Evolutionary conservation across 1,140 invertebrate genomes (phyloP), one percentile per base, ranked within the genome.

Genomic region (Aradophagus sp.): DNA sequence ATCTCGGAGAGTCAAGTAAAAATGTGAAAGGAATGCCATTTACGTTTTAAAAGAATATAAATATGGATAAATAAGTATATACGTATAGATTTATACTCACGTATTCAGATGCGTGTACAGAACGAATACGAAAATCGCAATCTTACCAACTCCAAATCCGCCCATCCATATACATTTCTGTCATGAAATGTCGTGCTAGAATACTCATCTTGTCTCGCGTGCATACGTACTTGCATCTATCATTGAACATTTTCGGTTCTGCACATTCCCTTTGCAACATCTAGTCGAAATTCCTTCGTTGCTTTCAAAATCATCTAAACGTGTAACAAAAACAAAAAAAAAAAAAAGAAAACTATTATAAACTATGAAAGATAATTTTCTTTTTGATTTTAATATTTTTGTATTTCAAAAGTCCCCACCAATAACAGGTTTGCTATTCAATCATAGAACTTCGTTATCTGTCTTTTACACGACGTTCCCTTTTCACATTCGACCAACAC

Each of bases 241-340:
- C 55, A 58, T 53, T 53, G 39, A 72, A 56, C 68, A 66, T 27
- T 55, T 61, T 31, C 31, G 39, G 13, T 72, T 53, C 23, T 27
- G 47, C 55, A 35, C 38, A 13, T 45, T 16, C 31, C 48, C 26
- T 8, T 35, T 23, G 50, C 38, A 52, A 48, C 26, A 10, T 19
- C 19, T 42, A 34, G 20, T 56, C 11, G 5, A 59, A 63, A 71
- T 71, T 65, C 68, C 68, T 71, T 65, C 53, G 45, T 63, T 71
- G 68, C 68, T 65, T 69, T 59, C 55, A 38, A 71, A 59, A 29
- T 45, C 16, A 56, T 19, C 19, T 58, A 45, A 42, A 69, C 29
- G 20, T 15, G 12, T 31, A 53, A 61, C 5, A 11, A 17, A 50
- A 32, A 41, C 10, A 12, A 32, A 36, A 2, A 19, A 15, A 55